A percentile compares a stretch with the other conserved stretches of the same genome.
Conservation (phyloP, 2,797 vertebrate genomes). For the Muraenolepis orangiensis region DNA sequence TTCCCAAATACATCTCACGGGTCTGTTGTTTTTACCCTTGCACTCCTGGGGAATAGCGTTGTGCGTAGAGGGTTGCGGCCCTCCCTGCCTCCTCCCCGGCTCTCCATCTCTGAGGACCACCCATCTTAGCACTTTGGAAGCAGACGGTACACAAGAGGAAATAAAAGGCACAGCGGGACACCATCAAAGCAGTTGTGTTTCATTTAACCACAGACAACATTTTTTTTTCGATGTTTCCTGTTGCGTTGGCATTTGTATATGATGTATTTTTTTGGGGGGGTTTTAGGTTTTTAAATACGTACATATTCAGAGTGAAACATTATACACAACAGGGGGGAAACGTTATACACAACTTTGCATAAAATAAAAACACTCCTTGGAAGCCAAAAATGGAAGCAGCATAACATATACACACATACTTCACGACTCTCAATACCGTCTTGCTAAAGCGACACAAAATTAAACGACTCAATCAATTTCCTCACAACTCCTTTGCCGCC, state of each 20-base stretch:
- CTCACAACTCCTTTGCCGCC: conserved; percentile 50
- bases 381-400: background rate
- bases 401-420: too few relatives aligned
- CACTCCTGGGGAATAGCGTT: background rate
- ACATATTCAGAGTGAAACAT: background rate
- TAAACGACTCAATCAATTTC: conserved; percentile 46
- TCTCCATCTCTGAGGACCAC: conserved; percentile 1
- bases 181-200: conserved; percentile 11
- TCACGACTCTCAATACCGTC: background rate
- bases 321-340: background rate
- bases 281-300: background rate
- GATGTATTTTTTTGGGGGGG: background rate
- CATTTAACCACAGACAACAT: background rate
- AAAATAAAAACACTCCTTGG: background rate
- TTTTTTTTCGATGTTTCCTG: background rate
- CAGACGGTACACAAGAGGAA: background rate
- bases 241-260: background rate
- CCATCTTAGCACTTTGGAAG: background rate
- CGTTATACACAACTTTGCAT: background rate
- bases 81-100: background rate
- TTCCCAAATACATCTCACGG: conserved; percentile 4
- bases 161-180: conserved; percentile 9
- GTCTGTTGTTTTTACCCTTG: conserved; percentile 10
- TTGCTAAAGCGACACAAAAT: background rate
- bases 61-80: background rate